Evolutionary conservation across 2,113 vertebrate genomes (phyloP), one percentile per base, ranked within the genome.

Genomic region (Coryphaenoides rupestris): DNA sequence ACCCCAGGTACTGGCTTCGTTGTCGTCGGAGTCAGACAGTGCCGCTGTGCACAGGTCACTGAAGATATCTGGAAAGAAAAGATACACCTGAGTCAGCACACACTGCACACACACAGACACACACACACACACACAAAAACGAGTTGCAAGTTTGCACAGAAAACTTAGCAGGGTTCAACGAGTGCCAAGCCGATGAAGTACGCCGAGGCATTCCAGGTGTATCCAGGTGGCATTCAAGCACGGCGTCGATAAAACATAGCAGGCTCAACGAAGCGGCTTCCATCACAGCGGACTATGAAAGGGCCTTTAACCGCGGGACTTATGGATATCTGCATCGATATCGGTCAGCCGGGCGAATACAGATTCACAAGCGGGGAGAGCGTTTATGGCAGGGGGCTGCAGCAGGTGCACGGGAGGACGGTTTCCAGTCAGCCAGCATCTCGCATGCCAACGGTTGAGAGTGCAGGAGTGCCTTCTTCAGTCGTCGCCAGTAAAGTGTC

Each of bases 31-130:
- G 60, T 91, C 86, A 0, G 89, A 87, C 12, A 90, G 83, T 1
- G 90, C 84, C 5, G 85, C 89, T 33, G 87, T 92, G 77, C 89
- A 91, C 75, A 88, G 84, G 57, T 90, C 89, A 45, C 88, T 91
- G 89, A 92, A 93, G 53, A 73, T 83, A 87, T 94, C 93, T 93
- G 90, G 33, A 87, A 87, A 75, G 78, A 24, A 76, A 80, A 40
- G 52, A 79, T 74, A 21, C 19, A 62, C 2, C 21, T 52, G 21
- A 47, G 60, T 80, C 47, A 78, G 49, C 7, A 68, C 66, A 12
- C 69, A 71, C 24, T 5, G 66, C 66, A 12, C 69, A 71, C 24
- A 65, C 3, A 59, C 40, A 49, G 7, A 14, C 60, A 52, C 33
- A 9, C 33, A 7, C 33, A 40, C 33, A 40, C 33, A 40, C 33